Conservation (phyloP, 2,888 invertebrate genomes). For the Heteropelma amictum region DNA sequence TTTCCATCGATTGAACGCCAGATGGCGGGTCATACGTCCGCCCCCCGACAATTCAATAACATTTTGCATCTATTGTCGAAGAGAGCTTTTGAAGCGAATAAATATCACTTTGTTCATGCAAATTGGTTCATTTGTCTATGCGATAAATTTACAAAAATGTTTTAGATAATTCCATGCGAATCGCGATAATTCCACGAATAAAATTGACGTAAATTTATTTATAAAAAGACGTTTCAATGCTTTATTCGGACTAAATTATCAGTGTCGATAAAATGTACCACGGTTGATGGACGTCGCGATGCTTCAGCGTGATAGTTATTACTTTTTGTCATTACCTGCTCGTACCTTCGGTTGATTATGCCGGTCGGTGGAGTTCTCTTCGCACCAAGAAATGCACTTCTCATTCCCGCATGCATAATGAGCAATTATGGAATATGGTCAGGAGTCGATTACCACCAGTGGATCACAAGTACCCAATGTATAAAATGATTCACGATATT, state of each 20-base stretch:
- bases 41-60: background rate
- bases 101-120: too few species aligned
- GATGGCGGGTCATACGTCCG: slow-evolving; percentile 26
- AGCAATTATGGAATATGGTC: background rate
- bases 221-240: too few species aligned
- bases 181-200: too few species aligned
- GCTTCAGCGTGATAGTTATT: slow-evolving; percentile 31
- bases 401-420: slow-evolving; percentile 72
- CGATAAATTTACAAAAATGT: too few species aligned
- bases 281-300: background rate
- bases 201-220: too few species aligned
- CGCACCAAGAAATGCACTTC: slow-evolving; percentile 69
- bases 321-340: slow-evolving; percentile 58
- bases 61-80: background rate
- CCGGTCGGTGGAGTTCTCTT: slow-evolving; percentile 58
- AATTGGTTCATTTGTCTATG: too few species aligned
- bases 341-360: slow-evolving; percentile 62
- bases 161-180: too few species aligned
- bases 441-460: slow-evolving; percentile 3
- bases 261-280: too few species aligned
- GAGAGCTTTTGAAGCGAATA: too few species aligned
- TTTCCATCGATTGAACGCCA: slow-evolving; percentile 24
- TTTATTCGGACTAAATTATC: too few species aligned
- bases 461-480: slow-evolving; percentile 26
- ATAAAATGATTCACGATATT: slow-evolving; percentile 31